Conservation (phyloP, 2,888 invertebrate species). For the Schizaphis graminum region DNA sequence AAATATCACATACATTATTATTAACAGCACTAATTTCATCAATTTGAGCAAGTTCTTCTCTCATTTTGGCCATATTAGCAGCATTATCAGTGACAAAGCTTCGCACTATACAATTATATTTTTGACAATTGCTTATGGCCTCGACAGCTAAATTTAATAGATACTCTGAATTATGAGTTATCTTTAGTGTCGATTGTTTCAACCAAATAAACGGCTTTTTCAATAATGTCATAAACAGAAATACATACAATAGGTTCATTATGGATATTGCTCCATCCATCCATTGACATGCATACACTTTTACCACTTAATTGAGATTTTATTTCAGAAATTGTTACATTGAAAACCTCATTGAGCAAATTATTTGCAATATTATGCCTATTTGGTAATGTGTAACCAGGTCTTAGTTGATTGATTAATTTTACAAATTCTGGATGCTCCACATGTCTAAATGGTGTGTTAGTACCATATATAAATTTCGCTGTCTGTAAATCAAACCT, state of each 20-base stretch:
- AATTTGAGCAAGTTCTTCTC: neutral
- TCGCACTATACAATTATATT: neutral
- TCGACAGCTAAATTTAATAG: neutral
- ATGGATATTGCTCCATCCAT: conserved; percentile 19
- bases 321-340: neutral
- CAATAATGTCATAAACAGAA: no score
- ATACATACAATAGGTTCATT: neutral
- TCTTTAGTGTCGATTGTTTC: no score
- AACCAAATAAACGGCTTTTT: no score
- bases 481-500: no score
- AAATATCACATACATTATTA: neutral
- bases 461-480: no score
- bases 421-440: no score
- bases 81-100: conserved; percentile 40
- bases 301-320: neutral
- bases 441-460: no score
- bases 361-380: neutral
- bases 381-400: no score
- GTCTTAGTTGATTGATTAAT: no score
- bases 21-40: neutral
- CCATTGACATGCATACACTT: conserved; percentile 14
- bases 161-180: neutral
- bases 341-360: conserved; percentile 11
- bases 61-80: conserved; percentile 20
- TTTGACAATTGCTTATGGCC: neutral